Base-by-base conservation (phyloP, 2,888 invertebrate genomes). In the Platycheirus albimanus region DNA sequence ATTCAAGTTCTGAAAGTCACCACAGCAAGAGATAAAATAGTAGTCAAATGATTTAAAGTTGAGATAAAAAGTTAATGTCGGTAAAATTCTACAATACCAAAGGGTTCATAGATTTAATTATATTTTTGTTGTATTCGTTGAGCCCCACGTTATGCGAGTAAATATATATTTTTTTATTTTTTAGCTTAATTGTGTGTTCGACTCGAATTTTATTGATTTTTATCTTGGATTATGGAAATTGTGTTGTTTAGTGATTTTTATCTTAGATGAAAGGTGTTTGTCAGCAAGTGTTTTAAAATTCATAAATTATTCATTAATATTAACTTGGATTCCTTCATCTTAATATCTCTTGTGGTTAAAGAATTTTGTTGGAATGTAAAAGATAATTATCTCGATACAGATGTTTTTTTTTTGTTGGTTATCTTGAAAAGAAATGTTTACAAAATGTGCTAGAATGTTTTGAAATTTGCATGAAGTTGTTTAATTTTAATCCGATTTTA, bases 1-100 rank as follows among this genome's bases (percentile, higher is more conserved):
- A 78, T 74, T 74, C 69, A 69, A 69, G 74, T 69, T 79, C 67
- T 74, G 24, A 69, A 74, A 69, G 61, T n/a, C 30, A n/a, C n/a
- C n/a, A n/a, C n/a, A n/a, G n/a, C n/a, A n/a, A 45, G 17, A 30
- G 33, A 33, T 43, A 33, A 36, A 43, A 10, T 10, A 28, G 10
- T 24, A 15, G n/a, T 17, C 1, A 4, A 28, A 47, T 51, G 43
- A 67, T 74, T 61, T 45, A 15, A 45, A 54, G 13, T 24, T 36
- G 36, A 67, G 67, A 67, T 61, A 45, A 67, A 69, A 61, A n/a
- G n/a, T 28, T 30, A 28, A 52, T 11, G 61, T 47, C 63, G 74
- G 61, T 43, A 24, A 17, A 61, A 51, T 36, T n/a, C 0, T 20
- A 41, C 30, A 13, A 41, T 51, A 56, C 61, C 56, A 79, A 69